These are phyloP conservation scores for Anticlea derivata DNA, from an alignment of 2,888 invertebrate genomes.

Conservation along the genomic window DNA sequence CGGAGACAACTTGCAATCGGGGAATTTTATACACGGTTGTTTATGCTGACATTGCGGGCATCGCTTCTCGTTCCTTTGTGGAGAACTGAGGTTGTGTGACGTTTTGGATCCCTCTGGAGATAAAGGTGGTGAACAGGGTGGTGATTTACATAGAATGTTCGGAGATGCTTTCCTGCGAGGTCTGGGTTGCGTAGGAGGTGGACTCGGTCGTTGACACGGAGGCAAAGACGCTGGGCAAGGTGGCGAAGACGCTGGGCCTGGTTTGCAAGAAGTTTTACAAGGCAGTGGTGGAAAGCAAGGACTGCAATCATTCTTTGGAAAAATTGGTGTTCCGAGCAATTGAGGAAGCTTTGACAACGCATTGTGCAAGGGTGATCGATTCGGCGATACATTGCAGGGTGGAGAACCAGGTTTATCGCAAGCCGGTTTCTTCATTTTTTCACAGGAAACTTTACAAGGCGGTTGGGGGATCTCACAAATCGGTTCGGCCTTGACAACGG, in stretches of 20 bases:
- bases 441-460: constrained; percentile 41
- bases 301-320: too few species aligned
- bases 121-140: constrained; percentile 1
- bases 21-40: constrained; percentile 1
- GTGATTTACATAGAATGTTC: background rate
- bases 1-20: constrained; percentile 4
- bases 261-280: too few species aligned
- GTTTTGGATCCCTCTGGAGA: background rate
- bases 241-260: too few species aligned
- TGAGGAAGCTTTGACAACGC: background rate
- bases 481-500: constrained; percentile 35
- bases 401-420: constrained; percentile 29
- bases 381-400: background rate
- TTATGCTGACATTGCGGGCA: constrained; percentile 4
- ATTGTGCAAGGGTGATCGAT: background rate
- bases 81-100: background rate
- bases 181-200: constrained; percentile 1
- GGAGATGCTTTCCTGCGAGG: constrained; percentile 9
- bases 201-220: background rate
- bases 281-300: too few species aligned
- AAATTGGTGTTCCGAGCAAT: background rate
- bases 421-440: constrained; percentile 35
- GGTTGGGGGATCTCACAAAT: constrained; percentile 40
- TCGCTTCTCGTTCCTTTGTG: background rate
- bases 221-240: background rate